A percentile compares a stretch with the other conserved stretches of the same genome.
These are phyloP conservation scores for Danionella cerebrum DNA, from an alignment of 2,113 vertebrate species.

Conservation along the genomic window DNA sequence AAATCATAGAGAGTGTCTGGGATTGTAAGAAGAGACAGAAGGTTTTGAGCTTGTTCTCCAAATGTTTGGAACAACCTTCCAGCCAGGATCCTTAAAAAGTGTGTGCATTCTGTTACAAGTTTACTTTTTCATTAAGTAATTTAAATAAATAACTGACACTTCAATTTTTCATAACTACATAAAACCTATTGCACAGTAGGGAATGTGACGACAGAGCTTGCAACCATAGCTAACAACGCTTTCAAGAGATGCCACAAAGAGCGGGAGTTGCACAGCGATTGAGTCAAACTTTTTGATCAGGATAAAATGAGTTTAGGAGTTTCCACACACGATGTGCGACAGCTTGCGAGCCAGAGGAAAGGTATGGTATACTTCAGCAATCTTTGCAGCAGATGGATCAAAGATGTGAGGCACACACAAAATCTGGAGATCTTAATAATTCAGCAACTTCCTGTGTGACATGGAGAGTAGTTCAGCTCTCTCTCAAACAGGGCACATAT, in stretches of 20 bases:
- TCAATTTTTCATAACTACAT: too few species aligned
- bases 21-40: too few species aligned
- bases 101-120: too few species aligned
- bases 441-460: slow-evolving; percentile 72
- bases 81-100: too few species aligned
- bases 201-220: too few species aligned
- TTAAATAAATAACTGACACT: too few species aligned
- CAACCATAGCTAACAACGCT: too few species aligned
- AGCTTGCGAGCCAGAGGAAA: slow-evolving; percentile 62
- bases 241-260: not conserved
- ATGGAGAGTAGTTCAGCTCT: slow-evolving; percentile 67
- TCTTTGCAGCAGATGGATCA: slow-evolving; percentile 67
- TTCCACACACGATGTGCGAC: slow-evolving; percentile 60
- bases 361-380: slow-evolving; percentile 62
- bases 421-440: slow-evolving; percentile 75
- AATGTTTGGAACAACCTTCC: too few species aligned
- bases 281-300: slow-evolving; percentile 49
- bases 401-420: slow-evolving; percentile 65
- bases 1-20: too few species aligned
- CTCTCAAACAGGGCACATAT: slow-evolving; percentile 68
- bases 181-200: too few species aligned
- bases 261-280: not conserved
- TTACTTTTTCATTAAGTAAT: too few species aligned
- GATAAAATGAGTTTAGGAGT: slow-evolving; percentile 53
- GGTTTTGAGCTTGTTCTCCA: too few species aligned